These are phyloP conservation scores for Hormaphis cornu DNA, from an alignment of 1,140 invertebrate species.

Conservation along the genomic window DNA sequence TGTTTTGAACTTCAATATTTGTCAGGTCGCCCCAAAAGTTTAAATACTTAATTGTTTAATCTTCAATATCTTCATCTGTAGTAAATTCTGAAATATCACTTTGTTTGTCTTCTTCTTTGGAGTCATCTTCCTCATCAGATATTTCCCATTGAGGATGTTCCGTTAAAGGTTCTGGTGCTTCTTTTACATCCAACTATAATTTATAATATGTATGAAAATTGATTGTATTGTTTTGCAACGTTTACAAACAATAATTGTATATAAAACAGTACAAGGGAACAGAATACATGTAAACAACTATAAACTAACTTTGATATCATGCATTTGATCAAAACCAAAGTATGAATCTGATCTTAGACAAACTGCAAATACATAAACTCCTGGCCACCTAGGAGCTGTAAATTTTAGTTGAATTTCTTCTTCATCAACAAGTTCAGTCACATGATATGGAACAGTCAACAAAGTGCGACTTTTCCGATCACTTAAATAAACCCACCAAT, in stretches of 20 bases:
- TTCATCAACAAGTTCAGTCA: constrained; percentile 69
- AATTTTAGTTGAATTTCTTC: constrained; percentile 91
- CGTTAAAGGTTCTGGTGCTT: constrained; percentile 77
- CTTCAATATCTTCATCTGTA: constrained; percentile 59
- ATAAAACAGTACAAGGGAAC: no score
- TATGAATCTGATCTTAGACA: constrained; percentile 94
- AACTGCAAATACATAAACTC: constrained; percentile 87
- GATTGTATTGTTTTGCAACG: neutral
- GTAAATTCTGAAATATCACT: constrained; percentile 59
- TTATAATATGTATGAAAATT: constrained; percentile 33
- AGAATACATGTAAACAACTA: neutral
- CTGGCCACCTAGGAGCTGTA: constrained; percentile 86
- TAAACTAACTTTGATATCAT: constrained; percentile 71
- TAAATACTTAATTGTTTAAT: constrained; percentile 35
- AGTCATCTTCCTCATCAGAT: constrained; percentile 82
- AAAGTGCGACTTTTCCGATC: constrained; percentile 85
- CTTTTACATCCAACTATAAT: constrained; percentile 80
- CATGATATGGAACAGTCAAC: constrained; percentile 80
- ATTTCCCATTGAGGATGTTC: constrained; percentile 95
- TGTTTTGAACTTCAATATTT: constrained; percentile 21
- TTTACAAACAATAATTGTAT: no score
- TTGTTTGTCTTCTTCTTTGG: constrained; percentile 54
- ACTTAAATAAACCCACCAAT: constrained; percentile 97
- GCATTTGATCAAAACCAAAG: constrained; percentile 78
- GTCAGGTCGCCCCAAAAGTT: neutral